Percentiles rank a stretch among this genome's conserved stretches.
phyloP scores from a whole-genome alignment of 1,140 invertebrate genomes.

The Pseudomyrmex concolor region DNA sequence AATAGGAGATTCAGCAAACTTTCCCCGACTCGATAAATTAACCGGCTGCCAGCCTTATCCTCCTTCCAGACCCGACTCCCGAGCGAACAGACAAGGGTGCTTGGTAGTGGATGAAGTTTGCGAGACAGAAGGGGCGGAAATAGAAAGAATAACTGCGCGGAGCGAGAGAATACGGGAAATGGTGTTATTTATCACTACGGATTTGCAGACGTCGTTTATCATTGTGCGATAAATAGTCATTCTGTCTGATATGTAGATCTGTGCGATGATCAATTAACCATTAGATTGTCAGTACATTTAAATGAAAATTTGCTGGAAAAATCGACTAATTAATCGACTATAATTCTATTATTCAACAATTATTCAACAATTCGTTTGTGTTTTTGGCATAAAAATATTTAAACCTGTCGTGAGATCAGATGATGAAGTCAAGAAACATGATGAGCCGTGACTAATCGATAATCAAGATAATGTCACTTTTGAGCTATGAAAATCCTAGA shows the following conservation, averaged over 20 bases:
- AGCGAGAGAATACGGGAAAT: conserved; percentile 45
- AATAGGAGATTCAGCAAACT: conserved; percentile 56
- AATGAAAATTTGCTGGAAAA: not conserved
- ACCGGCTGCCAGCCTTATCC: conserved; percentile 58
- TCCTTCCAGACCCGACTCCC: conserved; percentile 30
- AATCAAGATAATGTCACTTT: conserved; percentile 29
- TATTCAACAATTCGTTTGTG: not conserved
- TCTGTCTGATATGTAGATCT: conserved; percentile 4
- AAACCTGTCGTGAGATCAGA: not conserved
- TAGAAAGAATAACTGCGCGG: conserved; percentile 40
- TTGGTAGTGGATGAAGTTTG: conserved; percentile 49
- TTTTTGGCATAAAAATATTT: not conserved
- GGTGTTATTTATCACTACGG: conserved; percentile 42
- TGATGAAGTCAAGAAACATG: not conserved
- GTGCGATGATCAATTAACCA: not conserved
- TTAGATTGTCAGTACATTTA: not conserved
- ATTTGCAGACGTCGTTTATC: conserved; percentile 48
- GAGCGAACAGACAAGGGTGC: conserved; percentile 24
- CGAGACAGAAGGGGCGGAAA: conserved; percentile 58
- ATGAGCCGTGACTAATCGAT: conserved; percentile 46
- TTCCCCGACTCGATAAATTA: conserved; percentile 68
- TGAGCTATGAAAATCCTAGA: conserved; percentile 26
- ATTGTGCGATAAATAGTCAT: conserved; percentile 45
- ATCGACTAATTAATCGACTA: not conserved
- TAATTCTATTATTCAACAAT: too few relatives aligned